Percentiles rank a stretch among this genome's conserved stretches.
Conservation (phyloP, 2,888 invertebrate species). For the Catocala sponsa region DNA sequence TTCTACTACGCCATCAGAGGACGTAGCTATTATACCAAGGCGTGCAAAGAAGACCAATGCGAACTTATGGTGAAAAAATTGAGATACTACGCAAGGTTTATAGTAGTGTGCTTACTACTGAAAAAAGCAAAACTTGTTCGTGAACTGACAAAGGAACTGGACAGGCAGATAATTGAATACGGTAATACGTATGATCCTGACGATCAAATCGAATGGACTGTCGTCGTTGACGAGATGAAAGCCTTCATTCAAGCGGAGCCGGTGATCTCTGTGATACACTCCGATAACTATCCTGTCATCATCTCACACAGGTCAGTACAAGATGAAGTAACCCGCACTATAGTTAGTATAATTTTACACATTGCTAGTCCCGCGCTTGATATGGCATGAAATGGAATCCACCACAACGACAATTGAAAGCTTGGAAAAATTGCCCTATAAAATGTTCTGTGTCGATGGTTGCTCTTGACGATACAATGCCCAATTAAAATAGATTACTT, state of each 20-base stretch:
- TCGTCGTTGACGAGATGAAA: constrained; percentile 97
- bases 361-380: too few species aligned
- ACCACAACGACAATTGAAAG: too few species aligned
- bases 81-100: constrained; percentile 97
- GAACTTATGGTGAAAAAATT: constrained; percentile 99
- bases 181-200: constrained; percentile 98
- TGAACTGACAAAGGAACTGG: constrained; percentile 96
- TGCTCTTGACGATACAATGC: too few species aligned
- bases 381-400: too few species aligned
- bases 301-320: constrained; percentile 93
- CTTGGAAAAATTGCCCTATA: too few species aligned
- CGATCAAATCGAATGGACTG: constrained; percentile 98
- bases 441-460: too few species aligned
- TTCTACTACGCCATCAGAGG: constrained; percentile 98
- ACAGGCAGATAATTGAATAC: constrained; percentile 98
- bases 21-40: constrained; percentile 97
- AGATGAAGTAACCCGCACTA: background rate
- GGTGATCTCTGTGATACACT: constrained; percentile 95
- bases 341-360: too few species aligned
- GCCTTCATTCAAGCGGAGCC: constrained; percentile 98
- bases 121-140: constrained; percentile 97
- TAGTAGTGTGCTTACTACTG: constrained; percentile 97
- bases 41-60: constrained; percentile 97
- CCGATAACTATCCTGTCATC: constrained; percentile 95
- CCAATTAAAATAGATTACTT: too few species aligned